A percentile compares a stretch with the other conserved stretches of the same genome.
Conservation (phyloP, 2,888 invertebrate genomes). For the Pegoplata infirma region DNA sequence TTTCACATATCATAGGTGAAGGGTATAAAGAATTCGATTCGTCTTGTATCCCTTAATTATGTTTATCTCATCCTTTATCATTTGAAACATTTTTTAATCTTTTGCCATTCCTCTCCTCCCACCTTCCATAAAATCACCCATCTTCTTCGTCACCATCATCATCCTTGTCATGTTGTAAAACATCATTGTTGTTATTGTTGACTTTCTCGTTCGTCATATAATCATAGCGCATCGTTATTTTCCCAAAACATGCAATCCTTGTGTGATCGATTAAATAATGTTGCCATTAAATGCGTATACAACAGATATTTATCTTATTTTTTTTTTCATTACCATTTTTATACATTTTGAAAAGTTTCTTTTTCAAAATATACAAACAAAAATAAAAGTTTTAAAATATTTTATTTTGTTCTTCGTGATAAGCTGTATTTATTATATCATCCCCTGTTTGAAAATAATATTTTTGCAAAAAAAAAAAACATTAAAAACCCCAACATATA, state of each 20-base stretch:
- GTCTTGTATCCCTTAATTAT: too few species aligned
- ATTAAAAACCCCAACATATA: slow-evolving; percentile 44
- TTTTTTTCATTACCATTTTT: slow-evolving; percentile 32
- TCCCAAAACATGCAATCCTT: slow-evolving; percentile 51
- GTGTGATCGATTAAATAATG: slow-evolving; percentile 57
- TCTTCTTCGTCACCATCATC: neutral
- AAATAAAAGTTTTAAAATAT: slow-evolving; percentile 23
- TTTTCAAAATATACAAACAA: slow-evolving; percentile 1
- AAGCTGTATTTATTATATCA: slow-evolving; percentile 46
- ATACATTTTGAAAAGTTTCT: slow-evolving; percentile 20
- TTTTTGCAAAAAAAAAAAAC: slow-evolving; percentile 39
- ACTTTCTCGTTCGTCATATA: slow-evolving; percentile 46
- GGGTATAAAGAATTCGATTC: too few species aligned
- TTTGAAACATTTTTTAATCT: too few species aligned
- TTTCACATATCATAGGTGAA: too few species aligned
- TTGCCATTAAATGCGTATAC: slow-evolving; percentile 48
- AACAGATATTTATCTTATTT: slow-evolving; percentile 55
- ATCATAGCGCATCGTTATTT: slow-evolving; percentile 57
- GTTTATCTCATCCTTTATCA: too few species aligned
- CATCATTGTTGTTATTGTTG: slow-evolving; percentile 31
- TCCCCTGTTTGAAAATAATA: slow-evolving; percentile 36
- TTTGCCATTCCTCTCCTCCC: neutral
- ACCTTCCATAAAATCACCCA: neutral
- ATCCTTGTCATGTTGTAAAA: slow-evolving; percentile 25
- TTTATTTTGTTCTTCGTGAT: slow-evolving; percentile 29